These are phyloP conservation scores for Sebastes fasciatus DNA, from an alignment of 2,113 vertebrate species.

Conservation along the genomic window DNA sequence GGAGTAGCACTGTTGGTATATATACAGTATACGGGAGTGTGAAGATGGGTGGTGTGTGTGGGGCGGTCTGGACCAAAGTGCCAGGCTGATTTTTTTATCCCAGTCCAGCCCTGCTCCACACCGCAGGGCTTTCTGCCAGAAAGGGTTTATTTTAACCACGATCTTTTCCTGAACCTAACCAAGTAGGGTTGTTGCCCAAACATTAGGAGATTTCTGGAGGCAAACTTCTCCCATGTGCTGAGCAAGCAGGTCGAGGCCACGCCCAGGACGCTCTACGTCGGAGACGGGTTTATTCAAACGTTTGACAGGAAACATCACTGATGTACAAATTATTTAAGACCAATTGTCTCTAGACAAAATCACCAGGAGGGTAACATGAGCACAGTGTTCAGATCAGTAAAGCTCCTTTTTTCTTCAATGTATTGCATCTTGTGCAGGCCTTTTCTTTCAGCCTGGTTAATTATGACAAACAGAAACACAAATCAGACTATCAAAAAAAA, in stretches of 20 bases:
- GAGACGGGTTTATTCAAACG: conserved; percentile 64
- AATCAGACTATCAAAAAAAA: conserved; percentile 15
- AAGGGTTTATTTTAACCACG: too few relatives aligned
- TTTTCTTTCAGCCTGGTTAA: conserved; percentile 33
- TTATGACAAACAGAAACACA: conserved; percentile 31
- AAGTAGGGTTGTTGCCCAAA: too few relatives aligned
- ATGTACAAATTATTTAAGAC: conserved; percentile 53
- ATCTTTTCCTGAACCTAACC: too few relatives aligned
- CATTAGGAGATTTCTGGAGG: too few relatives aligned
- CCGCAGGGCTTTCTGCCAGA: too few relatives aligned
- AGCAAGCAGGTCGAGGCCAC: conserved; percentile 27
- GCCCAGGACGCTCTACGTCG: conserved; percentile 12
- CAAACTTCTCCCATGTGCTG: too few relatives aligned
- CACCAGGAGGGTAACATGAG: conserved; percentile 30
- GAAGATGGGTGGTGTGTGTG: too few relatives aligned
- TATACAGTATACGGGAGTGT: too few relatives aligned
- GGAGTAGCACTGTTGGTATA: too few relatives aligned
- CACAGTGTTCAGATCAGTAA: conserved; percentile 75
- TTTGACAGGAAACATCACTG: conserved; percentile 54
- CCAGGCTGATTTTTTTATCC: too few relatives aligned
- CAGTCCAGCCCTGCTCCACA: too few relatives aligned
- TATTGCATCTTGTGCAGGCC: conserved; percentile 64
- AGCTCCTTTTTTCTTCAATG: conserved; percentile 36
- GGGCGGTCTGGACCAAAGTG: too few relatives aligned
- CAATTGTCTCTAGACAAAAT: conserved; percentile 32